Percentiles rank a stretch among this genome's conserved stretches.
phyloP scores from a whole-genome alignment of 2,797 vertebrate species.

The Taenioides sp. region DNA sequence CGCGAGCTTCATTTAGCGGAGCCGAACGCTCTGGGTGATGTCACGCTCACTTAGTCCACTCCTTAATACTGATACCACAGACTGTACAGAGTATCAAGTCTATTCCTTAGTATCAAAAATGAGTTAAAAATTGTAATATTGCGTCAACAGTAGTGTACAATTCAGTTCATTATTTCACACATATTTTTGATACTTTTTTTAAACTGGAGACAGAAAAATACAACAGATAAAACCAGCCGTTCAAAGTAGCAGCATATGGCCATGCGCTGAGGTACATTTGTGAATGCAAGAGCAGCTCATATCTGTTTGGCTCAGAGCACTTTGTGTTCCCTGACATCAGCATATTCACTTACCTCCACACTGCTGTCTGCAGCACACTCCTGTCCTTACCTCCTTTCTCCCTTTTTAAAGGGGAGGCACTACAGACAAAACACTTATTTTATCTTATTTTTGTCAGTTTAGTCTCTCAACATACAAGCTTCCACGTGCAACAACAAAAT shows the following conservation, averaged over 20 bases:
- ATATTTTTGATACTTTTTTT: slow-evolving; percentile 19
- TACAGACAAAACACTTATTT: background rate
- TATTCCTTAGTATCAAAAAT: no score
- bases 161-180: slow-evolving; percentile 6
- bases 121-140: no score
- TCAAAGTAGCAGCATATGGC: slow-evolving; percentile 5
- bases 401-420: background rate
- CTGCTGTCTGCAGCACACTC: background rate
- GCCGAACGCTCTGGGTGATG: no score
- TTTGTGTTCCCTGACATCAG: background rate
- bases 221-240: slow-evolving; percentile 11
- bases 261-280: background rate
- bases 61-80: no score
- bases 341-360: slow-evolving; percentile 10
- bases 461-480: no score
- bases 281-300: slow-evolving; percentile 10
- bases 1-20: no score
- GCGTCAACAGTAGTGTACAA: background rate
- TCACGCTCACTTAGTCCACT: no score
- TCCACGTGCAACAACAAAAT: no score
- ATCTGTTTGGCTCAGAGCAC: slow-evolving; percentile 6
- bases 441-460: no score
- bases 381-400: slow-evolving; percentile 4
- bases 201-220: slow-evolving; percentile 16
- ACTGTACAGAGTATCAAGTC: no score